Evolutionary conservation across 53 echinoderm and acorn worm genomes (phyloP), one percentile per base, ranked within the genome.

Genomic region (Hippasteria phrygiana): DNA sequence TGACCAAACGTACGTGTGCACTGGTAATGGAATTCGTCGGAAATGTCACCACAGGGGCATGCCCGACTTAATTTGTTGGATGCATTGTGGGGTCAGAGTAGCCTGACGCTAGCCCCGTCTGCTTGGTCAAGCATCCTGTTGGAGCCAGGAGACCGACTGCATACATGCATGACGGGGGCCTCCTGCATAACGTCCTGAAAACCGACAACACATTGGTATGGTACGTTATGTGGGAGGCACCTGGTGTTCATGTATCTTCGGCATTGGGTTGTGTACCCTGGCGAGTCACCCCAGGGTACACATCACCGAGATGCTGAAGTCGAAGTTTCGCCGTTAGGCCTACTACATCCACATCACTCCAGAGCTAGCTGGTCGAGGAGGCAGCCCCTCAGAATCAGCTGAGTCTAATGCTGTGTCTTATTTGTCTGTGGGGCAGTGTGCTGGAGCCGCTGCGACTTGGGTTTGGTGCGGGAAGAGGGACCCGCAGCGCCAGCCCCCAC

Each of bases 11-110:
- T 0, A 13, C 6, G 16, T 20, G 34, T 12, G 78, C 62, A n/a
- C 78, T 59, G 56, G 56, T 78, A 22, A 8, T 40, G 1, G 78
- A 78, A 28, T 78, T 78, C 35, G 36, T 78, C 0, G 78, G 78
- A 35, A 38, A 78, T 55, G 78, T 36, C 39, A 36, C 40, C 43
- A 39, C 39, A 59, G 55, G 24, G 2, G 18, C 27, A 7, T 40
- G 56, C 1, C 56, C 59, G 37, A 55, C 78, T 37, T n/a, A n/a
- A n/a, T n/a, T 59, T 78, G 38, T 39, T 38, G 8, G 78, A 78
- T 78, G 78, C 78, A 3, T 3, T 59, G 56, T 13, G 20, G n/a
- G 78, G 78, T 38, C 22, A 20, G 55, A 40, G 42, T 40, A 56
- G 36, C 20, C 78, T 78, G 35, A 10, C 36, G 59, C 78, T 78